Conservation (phyloP, 2,888 invertebrate species). For the Nephrotoma flavescens region DNA sequence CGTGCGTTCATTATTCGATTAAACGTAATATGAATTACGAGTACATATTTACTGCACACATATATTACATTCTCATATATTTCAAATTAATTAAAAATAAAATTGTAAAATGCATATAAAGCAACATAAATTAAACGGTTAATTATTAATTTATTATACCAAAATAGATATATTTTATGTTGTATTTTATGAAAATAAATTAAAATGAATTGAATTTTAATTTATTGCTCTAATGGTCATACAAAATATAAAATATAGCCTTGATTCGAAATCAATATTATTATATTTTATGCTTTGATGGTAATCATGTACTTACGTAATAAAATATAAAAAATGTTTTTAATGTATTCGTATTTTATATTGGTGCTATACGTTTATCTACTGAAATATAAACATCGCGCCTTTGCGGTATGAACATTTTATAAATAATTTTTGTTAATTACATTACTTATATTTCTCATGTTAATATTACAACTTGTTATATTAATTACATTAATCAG, state of each 20-base stretch:
- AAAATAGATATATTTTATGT: background rate
- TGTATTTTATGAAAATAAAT: background rate
- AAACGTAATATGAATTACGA: too few relatives aligned
- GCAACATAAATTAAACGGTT: background rate
- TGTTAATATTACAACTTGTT: too few relatives aligned
- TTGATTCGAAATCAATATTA: background rate
- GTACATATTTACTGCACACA: background rate
- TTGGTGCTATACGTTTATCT: background rate
- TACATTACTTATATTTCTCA: too few relatives aligned
- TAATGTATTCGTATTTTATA: background rate
- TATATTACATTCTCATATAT: background rate
- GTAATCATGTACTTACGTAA: background rate
- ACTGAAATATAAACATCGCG: background rate
- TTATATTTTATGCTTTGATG: background rate
- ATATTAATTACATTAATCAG: too few relatives aligned
- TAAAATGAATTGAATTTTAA: background rate
- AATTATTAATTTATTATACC: background rate
- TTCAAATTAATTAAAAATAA: background rate
- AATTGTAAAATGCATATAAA: background rate
- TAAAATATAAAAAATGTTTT: background rate
- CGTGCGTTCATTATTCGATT: background rate
- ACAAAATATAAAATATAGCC: background rate
- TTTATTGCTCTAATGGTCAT: background rate
- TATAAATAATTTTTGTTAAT: too few relatives aligned
- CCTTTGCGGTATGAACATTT: too few relatives aligned